phyloP scores from a whole-genome alignment of 1,140 invertebrate species.

The Anagrus nilaparvatae region DNA sequence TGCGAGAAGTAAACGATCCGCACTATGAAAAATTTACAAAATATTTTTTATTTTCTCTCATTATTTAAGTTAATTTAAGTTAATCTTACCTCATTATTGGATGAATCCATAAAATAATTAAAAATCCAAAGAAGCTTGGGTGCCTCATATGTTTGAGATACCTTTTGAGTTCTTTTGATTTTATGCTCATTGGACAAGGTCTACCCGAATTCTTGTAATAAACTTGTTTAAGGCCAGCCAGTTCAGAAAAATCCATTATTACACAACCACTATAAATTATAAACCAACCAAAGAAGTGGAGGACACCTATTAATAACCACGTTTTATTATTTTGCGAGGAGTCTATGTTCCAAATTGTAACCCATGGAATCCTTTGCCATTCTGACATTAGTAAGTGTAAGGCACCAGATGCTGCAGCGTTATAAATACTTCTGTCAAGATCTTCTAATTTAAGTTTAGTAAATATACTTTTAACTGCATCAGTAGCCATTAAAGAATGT shows the following conservation, averaged over 20 bases:
- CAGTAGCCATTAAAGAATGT: conserved; percentile 42
- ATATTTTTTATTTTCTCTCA: conserved; percentile 17
- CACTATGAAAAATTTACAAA: conserved; percentile 36
- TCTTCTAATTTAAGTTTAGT: conserved; percentile 32
- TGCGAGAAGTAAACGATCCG: conserved; percentile 42
- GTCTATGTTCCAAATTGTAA: conserved; percentile 42
- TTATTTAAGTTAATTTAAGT: conserved; percentile 2
- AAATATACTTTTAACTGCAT: conserved; percentile 34
- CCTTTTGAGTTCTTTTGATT: conserved; percentile 37
- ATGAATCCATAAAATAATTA: conserved; percentile 43
- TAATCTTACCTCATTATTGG: conserved; percentile 44
- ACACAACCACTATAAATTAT: conserved; percentile 51
- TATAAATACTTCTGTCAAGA: conserved; percentile 44
- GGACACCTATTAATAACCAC: conserved; percentile 38
- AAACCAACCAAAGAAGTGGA: conserved; percentile 47
- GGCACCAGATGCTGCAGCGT: conserved; percentile 24
- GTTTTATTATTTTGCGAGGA: conserved; percentile 30
- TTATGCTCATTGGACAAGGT: conserved; percentile 36
- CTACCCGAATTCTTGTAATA: conserved; percentile 40
- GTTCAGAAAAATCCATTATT: conserved; percentile 51
- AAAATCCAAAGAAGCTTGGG: conserved; percentile 45
- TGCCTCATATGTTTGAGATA: conserved; percentile 46
- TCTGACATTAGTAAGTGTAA: conserved; percentile 34
- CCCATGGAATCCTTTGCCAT: conserved; percentile 37
- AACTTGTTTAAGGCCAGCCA: conserved; percentile 51